Evolutionary conservation across 2,888 invertebrate species (phyloP).

Genomic region (Syrista parreyssii): DNA sequence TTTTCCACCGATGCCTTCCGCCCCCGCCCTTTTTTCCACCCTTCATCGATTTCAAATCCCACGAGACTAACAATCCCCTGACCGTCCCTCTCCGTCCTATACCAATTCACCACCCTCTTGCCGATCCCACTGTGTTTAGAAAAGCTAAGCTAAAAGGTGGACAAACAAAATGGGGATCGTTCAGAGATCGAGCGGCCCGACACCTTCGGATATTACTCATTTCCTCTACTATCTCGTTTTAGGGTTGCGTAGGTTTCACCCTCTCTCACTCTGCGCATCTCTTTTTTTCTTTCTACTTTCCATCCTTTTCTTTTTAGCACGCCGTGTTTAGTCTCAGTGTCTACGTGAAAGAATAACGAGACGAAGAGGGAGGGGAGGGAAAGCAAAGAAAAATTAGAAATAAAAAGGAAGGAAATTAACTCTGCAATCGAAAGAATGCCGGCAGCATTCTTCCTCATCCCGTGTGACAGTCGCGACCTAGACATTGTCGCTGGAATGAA

Average conservation of each 20-base stretch:
- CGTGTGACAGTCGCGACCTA: too few species aligned
- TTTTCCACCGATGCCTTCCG: neutral
- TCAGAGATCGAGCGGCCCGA: too few species aligned
- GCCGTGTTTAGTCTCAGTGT: too few species aligned
- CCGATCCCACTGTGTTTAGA: too few species aligned
- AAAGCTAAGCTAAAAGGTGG: too few species aligned
- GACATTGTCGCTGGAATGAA: too few species aligned
- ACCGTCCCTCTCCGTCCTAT: neutral
- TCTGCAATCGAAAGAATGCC: neutral
- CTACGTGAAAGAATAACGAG: neutral
- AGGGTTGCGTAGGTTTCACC: too few species aligned
- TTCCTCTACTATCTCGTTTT: too few species aligned
- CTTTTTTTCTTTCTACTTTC: neutral
- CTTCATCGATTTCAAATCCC: conserved; percentile 5
- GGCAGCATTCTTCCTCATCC: too few species aligned
- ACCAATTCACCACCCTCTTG: neutral
- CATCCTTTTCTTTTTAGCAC: neutral
- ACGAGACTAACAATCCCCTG: neutral
- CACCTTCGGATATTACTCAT: too few species aligned
- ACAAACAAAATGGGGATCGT: too few species aligned
- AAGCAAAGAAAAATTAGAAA: conserved; percentile 18
- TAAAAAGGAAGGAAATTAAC: conserved; percentile 18
- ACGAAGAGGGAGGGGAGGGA: conserved; percentile 9
- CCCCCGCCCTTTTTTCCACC: neutral
- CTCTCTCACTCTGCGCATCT: too few species aligned